Conservation (phyloP, 2,888 invertebrate species). For the Tricholauxania praeusta region DNA sequence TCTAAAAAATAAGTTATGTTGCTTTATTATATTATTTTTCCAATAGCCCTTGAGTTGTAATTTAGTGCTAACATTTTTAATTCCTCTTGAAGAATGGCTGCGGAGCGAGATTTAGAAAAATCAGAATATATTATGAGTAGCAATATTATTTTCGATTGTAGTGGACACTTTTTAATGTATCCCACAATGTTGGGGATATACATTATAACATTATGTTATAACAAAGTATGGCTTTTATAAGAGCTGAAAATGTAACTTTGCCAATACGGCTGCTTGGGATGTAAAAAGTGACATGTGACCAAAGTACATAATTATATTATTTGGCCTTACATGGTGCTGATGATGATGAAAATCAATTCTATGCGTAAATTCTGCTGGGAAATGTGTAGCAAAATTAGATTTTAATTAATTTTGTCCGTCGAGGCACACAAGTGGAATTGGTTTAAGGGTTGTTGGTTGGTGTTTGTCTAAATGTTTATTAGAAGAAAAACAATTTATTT, state of each 20-base stretch:
- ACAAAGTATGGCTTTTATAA: slow-evolving; percentile 46
- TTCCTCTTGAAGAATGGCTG: slow-evolving; percentile 80
- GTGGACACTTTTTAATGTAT: slow-evolving; percentile 94
- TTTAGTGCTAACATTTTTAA: slow-evolving; percentile 2
- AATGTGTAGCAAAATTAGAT: slow-evolving; percentile 17
- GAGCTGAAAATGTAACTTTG: neutral
- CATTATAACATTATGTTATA: slow-evolving; percentile 71
- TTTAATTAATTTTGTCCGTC: slow-evolving; percentile 7
- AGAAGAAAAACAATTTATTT: too few species aligned
- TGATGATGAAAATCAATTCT: too few species aligned
- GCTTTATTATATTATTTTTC: too few species aligned
- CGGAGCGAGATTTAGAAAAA: slow-evolving; percentile 95
- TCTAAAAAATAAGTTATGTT: too few species aligned
- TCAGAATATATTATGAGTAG: slow-evolving; percentile 78
- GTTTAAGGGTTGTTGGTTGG: too few species aligned
- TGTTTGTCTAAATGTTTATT: too few species aligned
- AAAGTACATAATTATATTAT: too few species aligned
- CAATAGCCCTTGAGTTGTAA: neutral
- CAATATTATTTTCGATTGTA: slow-evolving; percentile 91
- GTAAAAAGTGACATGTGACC: too few species aligned
- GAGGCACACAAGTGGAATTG: too few species aligned
- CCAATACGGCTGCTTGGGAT: too few species aligned
- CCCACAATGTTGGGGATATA: slow-evolving; percentile 96
- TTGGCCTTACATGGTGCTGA: too few species aligned
- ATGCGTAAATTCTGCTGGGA: slow-evolving; percentile 3